phyloP scores from a whole-genome alignment of 2,797 vertebrate species.

The Amazona finschi region DNA sequence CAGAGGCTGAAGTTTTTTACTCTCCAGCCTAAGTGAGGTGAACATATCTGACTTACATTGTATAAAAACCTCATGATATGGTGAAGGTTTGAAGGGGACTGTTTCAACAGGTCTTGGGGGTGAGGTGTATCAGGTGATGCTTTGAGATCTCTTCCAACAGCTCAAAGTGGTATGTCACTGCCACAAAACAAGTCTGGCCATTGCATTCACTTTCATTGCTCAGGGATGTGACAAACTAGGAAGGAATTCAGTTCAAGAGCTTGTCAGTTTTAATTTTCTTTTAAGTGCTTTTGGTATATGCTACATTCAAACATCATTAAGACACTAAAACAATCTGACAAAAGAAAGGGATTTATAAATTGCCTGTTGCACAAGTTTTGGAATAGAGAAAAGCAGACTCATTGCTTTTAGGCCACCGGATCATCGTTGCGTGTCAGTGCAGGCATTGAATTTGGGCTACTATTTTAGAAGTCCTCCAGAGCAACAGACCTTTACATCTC shows the following conservation, averaged over 20 bases:
- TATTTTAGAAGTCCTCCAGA: background rate
- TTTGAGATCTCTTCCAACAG: background rate
- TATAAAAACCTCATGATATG: background rate
- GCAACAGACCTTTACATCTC: background rate
- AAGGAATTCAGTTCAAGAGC: background rate
- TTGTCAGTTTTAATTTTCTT: background rate
- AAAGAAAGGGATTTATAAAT: background rate
- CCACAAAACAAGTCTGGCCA: background rate
- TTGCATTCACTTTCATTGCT: conserved; percentile 8
- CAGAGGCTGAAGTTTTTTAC: background rate
- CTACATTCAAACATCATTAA: background rate
- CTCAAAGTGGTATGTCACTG: background rate
- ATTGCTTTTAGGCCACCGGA: background rate
- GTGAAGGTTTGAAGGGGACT: background rate
- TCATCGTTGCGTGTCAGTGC: background rate
- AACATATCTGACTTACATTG: background rate
- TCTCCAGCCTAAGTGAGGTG: background rate
- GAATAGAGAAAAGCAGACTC: background rate
- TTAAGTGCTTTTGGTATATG: background rate
- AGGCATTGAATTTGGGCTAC: background rate
- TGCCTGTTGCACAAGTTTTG: background rate
- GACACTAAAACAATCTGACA: background rate
- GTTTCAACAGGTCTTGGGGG: background rate
- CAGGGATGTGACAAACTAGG: background rate
- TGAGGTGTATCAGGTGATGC: background rate